Evolutionary conservation across 2,888 invertebrate species (phyloP).

Genomic region (Meloe dianella): DNA sequence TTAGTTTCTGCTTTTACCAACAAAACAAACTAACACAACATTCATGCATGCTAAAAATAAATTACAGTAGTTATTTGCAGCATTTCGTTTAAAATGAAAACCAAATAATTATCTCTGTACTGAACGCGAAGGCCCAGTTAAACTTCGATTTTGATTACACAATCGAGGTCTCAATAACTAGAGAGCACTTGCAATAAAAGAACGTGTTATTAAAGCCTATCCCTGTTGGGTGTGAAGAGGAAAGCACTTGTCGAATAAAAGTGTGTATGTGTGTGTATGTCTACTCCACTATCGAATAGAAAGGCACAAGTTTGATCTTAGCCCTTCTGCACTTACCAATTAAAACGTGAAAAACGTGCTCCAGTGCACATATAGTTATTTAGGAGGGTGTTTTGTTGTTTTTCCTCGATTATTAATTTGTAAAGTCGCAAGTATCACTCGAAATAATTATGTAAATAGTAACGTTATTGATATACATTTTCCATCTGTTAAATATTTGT

Average conservation of each 20-base stretch:
- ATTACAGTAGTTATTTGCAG: background rate
- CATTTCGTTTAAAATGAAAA: background rate
- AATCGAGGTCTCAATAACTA: slow-evolving; percentile 7
- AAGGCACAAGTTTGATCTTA: slow-evolving; percentile 13
- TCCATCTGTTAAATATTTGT: background rate
- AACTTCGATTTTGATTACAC: slow-evolving; percentile 8
- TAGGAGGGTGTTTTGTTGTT: slow-evolving; percentile 39
- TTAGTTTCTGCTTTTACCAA: background rate
- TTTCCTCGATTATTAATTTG: slow-evolving; percentile 40
- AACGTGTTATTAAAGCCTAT: slow-evolving; percentile 28
- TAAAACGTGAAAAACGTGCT: slow-evolving; percentile 49
- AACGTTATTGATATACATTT: background rate
- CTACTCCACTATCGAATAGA: background rate
- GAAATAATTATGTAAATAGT: background rate
- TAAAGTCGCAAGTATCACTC: slow-evolving; percentile 42
- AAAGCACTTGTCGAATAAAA: slow-evolving; percentile 8
- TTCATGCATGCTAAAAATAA: background rate
- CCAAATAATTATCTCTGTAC: slow-evolving; percentile 1
- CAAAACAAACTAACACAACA: background rate
- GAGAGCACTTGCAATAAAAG: slow-evolving; percentile 16
- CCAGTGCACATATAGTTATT: slow-evolving; percentile 47
- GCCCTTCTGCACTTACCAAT: slow-evolving; percentile 43
- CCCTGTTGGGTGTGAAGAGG: slow-evolving; percentile 5
- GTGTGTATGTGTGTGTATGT: background rate
- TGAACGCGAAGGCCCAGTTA: slow-evolving; percentile 1